Evolutionary conservation across 2,113 vertebrate species (phyloP).

Genomic region (Fregata magnificens): DNA sequence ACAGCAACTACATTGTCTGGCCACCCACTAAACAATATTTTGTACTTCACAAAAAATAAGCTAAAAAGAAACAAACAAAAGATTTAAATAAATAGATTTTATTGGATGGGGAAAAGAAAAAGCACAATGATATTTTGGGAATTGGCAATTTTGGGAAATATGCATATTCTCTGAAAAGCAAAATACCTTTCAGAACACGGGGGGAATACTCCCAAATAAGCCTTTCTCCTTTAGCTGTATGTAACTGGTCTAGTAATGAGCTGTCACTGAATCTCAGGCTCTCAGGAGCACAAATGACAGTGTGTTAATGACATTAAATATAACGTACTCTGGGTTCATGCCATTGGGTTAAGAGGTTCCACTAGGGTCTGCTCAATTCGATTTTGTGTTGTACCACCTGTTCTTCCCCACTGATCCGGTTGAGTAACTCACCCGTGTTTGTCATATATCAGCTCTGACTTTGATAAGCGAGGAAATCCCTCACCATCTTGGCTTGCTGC

Average conservation of each 20-base stretch:
- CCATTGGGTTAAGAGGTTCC: neutral
- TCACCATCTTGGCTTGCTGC: neutral
- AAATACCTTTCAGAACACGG: neutral
- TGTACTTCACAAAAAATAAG: neutral
- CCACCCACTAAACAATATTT: neutral
- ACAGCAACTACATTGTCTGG: neutral
- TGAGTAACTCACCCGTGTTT: neutral
- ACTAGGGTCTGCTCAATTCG: neutral
- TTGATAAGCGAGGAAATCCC: neutral
- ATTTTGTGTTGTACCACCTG: no score
- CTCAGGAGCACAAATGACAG: neutral
- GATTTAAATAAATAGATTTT: neutral
- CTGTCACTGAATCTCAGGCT: fast-evolving
- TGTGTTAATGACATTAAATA: neutral
- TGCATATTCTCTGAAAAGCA: neutral
- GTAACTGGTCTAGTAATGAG: neutral
- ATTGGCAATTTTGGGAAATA: no score
- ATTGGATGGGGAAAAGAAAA: fast-evolving
- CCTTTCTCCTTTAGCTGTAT: neutral
- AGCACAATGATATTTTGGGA: neutral
- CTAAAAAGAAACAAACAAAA: neutral
- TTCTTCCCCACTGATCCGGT: neutral
- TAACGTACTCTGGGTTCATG: neutral
- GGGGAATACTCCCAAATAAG: neutral
- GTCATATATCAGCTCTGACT: fast-evolving